These are phyloP conservation scores for Serranus cabrilla DNA, from an alignment of 2,797 vertebrate species.

Conservation along the genomic window DNA sequence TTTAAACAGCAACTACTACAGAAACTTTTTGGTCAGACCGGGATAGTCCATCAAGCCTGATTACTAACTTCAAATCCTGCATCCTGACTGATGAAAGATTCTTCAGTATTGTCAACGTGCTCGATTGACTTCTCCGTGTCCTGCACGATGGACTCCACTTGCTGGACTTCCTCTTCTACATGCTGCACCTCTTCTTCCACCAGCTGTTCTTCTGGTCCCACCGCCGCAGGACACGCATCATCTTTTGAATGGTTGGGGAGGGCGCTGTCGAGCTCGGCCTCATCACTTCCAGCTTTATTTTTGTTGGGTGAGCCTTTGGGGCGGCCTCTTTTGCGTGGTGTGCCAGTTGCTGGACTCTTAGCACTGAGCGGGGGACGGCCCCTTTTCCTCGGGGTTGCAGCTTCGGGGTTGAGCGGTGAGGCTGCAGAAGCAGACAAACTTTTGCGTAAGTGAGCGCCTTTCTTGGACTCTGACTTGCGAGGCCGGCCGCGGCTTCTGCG, in stretches of 20 bases:
- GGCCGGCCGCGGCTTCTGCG: constrained; percentile 82
- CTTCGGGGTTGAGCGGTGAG: neutral
- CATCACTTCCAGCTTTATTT: constrained; percentile 44
- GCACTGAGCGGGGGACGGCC: constrained; percentile 60
- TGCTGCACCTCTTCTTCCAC: constrained; percentile 2
- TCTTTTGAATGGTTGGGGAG: constrained; percentile 56
- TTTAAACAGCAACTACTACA: constrained; percentile 62
- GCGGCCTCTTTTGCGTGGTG: constrained; percentile 77
- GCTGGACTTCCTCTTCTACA: neutral
- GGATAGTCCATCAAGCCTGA: constrained; percentile 55
- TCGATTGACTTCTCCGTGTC: constrained; percentile 2
- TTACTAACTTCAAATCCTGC: constrained; percentile 35
- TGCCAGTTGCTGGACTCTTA: constrained; percentile 25
- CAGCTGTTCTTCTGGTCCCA: constrained; percentile 7
- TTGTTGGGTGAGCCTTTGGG: constrained; percentile 76
- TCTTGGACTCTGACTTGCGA: constrained; percentile 77
- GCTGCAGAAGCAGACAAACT: neutral
- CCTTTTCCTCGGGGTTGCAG: constrained; percentile 62
- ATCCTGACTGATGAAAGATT: constrained; percentile 32
- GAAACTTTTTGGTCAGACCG: constrained; percentile 50
- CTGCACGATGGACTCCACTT: neutral
- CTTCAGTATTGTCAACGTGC: constrained; percentile 9
- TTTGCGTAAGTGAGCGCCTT: constrained; percentile 77
- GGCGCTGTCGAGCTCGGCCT: neutral
- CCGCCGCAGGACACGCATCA: neutral